Conservation (phyloP, 2,888 invertebrate genomes). For the Galerucella nymphaeae region DNA sequence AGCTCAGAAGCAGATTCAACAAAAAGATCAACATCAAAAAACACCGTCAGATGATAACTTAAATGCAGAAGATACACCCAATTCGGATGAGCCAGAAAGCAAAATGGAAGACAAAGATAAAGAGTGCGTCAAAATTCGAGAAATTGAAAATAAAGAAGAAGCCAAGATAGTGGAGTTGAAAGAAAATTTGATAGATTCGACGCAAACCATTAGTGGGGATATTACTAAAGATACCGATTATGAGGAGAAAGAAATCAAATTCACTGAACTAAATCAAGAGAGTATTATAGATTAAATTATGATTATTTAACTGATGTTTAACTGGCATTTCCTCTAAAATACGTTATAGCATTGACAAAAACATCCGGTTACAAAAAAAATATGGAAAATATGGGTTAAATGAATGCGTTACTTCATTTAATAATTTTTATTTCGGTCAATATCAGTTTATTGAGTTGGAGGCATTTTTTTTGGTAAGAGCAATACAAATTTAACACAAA, state of each 20-base stretch:
- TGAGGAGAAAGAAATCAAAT: constrained; percentile 5
- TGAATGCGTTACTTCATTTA: background rate
- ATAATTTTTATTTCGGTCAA: background rate
- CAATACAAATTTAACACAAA: background rate
- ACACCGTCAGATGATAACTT: constrained; percentile 10
- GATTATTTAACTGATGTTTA: background rate
- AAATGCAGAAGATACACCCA: background rate
- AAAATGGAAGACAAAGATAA: background rate
- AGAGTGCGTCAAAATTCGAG: background rate
- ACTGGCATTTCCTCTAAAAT: constrained; percentile 5
- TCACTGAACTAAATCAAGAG: constrained; percentile 12
- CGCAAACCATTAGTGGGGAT: too few relatives aligned
- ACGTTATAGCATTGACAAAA: background rate
- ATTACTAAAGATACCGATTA: background rate
- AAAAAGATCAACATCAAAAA: background rate
- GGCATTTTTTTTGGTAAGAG: background rate
- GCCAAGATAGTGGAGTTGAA: background rate
- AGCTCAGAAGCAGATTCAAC: constrained; percentile 23
- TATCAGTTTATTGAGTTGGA: background rate
- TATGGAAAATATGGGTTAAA: background rate
- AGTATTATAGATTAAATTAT: constrained; percentile 1
- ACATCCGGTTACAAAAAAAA: background rate
- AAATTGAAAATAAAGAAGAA: constrained; percentile 1
- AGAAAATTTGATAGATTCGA: background rate
- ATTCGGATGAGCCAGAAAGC: background rate